These are phyloP conservation scores for Tretioscincus oriximinensis DNA, from an alignment of 2,113 vertebrate species.

Conservation along the genomic window DNA sequence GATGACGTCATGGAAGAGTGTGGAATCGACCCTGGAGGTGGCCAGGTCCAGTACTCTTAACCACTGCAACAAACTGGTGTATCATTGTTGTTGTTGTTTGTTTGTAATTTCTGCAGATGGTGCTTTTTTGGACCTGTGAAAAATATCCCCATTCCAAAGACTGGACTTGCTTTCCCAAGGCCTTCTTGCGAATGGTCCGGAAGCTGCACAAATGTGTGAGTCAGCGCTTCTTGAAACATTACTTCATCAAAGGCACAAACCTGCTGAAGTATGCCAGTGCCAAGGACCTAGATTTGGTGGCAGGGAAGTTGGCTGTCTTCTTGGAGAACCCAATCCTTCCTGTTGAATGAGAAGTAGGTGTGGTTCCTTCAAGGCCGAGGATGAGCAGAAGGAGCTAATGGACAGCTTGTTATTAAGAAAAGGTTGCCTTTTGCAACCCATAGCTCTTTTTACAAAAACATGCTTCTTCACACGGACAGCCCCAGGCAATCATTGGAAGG, in stretches of 20 bases:
- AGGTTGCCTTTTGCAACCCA: background rate
- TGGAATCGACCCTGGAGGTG: too few relatives aligned
- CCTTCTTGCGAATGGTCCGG: constrained; percentile 75
- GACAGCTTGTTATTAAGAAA: background rate
- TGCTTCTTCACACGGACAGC: background rate
- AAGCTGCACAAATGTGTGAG: constrained; percentile 81
- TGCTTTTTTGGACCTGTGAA: constrained; percentile 85
- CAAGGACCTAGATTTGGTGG: constrained; percentile 75
- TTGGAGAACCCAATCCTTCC: constrained; percentile 69
- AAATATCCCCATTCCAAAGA: constrained; percentile 78
- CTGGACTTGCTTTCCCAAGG: constrained; percentile 71
- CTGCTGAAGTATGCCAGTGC: constrained; percentile 76
- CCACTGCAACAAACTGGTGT: too few relatives aligned
- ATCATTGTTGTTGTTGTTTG: too few relatives aligned
- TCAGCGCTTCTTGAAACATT: constrained; percentile 81
- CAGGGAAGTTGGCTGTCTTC: constrained; percentile 74
- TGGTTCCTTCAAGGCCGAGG: background rate
- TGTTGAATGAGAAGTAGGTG: constrained; percentile 51
- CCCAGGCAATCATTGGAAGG: background rate
- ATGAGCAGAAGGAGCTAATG: background rate
- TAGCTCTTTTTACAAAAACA: background rate
- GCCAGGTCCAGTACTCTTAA: too few relatives aligned
- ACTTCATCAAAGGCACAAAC: constrained; percentile 77
- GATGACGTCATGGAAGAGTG: too few relatives aligned
- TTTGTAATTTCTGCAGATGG: constrained; percentile 64